Evolutionary conservation across 2,797 vertebrate genomes (phyloP).

Genomic region (Peromyscus eremicus): DNA sequence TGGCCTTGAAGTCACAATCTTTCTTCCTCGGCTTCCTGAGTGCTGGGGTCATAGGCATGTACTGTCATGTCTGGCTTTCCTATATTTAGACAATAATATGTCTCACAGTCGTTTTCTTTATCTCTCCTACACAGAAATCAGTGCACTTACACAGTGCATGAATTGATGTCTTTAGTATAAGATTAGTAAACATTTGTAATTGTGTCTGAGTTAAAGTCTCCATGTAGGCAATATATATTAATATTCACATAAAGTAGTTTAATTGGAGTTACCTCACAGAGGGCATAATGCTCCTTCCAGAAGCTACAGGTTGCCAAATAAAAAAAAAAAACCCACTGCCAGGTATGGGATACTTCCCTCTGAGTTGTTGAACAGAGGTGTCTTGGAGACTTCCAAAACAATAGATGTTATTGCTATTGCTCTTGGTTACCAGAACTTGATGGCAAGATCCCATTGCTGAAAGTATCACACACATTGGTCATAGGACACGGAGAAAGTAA

Average conservation of each 20-base stretch:
- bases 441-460: background rate
- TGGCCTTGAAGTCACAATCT: background rate
- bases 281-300: background rate
- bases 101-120: background rate
- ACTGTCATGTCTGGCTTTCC: background rate
- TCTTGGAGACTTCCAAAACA: background rate
- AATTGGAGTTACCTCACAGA: background rate
- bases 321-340: background rate
- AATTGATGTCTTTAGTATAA: background rate
- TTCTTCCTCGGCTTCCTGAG: background rate
- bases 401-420: background rate
- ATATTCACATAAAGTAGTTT: background rate
- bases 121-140: background rate
- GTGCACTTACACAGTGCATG: background rate
- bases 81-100: background rate
- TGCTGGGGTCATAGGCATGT: background rate
- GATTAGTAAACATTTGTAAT: background rate
- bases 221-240: background rate
- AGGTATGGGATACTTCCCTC: background rate
- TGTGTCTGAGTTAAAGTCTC: background rate
- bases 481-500: background rate
- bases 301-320: background rate
- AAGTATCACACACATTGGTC: background rate
- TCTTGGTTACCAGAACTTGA: background rate
- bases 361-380: background rate